Base-by-base conservation (phyloP, 2,113 vertebrate genomes). In the Genyomyrus donnyi region DNA sequence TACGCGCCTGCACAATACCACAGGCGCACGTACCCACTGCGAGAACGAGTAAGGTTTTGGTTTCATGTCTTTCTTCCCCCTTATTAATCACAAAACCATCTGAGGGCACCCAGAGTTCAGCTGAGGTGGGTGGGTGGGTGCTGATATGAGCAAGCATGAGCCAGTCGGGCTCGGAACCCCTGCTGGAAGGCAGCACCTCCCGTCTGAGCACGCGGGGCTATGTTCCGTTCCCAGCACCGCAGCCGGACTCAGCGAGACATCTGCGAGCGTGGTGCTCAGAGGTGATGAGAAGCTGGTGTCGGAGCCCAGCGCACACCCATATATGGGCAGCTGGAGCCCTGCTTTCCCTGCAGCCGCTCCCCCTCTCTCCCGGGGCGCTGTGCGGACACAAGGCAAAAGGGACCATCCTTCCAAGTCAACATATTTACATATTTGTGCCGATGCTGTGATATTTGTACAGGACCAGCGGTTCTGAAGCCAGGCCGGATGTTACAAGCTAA, bases 351-450 rank as follows among this genome's bases (percentile, higher is more conserved):
- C 85, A 27, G 45, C 45, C 52, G 27, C n/a, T 88, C 90, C 62
- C 62, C 91, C 87, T 90, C 94, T 93, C 94, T 95, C 94, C 93
- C 93, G 46, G 66, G 58, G 62, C 49, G 27, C 77, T 91, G 89
- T 85, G 83, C 48, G 94, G 92, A 94, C 95, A 93, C 39, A 94
- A 91, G 92, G 94, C 93, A 94, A 95, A 94, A 95, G 93, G 94
- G 93, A 93, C 93, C 94, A 95, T 95, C 95, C 92, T 95, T 95
- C 94, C 95, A 95, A 96, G 95, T 95, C 94, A 95, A 96, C 94
- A 94, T 96, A 96, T 96, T 96, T 96, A 96, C 95, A 96, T 96
- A 95, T 96, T 96, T 96, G 93, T 92, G 91, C 93, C 86, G 91
- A 94, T 92, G 93, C 94, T 93, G 94, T 93, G 93, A 94, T 95